These are phyloP conservation scores for mouse (Mus musculus) DNA, from an alignment of 2,113 vertebrate genomes.

Conservation along the genomic window GRCm39 chr8:119945001-119945500, in stretches of 20 bases:
- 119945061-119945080: background rate
- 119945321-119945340: accelerated
- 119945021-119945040: background rate
- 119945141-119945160: background rate
- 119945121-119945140: background rate
- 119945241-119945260: accelerated
- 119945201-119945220: background rate
- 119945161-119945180: background rate
- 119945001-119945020: background rate
- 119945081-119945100: background rate
- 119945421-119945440: conserved; percentile 20
- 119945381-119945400: background rate
- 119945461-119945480: background rate
- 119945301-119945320: accelerated
- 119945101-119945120: background rate
- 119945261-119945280: background rate
- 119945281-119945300: background rate
- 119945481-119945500: background rate
- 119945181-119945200: background rate
- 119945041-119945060: background rate
- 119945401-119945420: conserved; percentile 17
- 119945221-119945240: accelerated
- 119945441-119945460: conserved; percentile 39
- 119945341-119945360: background rate
- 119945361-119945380: background rate